phyloP scores from a whole-genome alignment of 2,888 invertebrate genomes.

The Molanna angustata region DNA sequence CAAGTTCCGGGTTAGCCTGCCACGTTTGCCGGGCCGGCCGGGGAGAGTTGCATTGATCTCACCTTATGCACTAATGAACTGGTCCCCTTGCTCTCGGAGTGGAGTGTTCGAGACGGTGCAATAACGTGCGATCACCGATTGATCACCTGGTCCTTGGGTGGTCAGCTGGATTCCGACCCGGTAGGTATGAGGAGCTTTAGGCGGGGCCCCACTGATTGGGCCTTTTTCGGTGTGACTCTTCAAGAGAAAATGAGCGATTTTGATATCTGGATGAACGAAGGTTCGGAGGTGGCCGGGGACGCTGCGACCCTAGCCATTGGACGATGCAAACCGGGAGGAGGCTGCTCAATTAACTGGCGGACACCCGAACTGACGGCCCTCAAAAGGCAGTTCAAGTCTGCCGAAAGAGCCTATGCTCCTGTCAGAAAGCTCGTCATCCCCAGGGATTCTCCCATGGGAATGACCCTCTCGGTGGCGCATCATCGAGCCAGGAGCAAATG shows the following conservation, averaged over 20 bases:
- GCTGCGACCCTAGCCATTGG: constrained; percentile 3
- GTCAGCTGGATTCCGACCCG: background rate
- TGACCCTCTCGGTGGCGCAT: background rate
- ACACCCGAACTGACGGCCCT: background rate
- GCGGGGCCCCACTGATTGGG: background rate
- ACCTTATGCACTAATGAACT: constrained; percentile 2
- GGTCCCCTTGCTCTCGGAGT: background rate
- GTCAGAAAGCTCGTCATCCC: background rate
- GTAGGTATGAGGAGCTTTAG: constrained; percentile 7
- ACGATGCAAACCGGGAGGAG: constrained; percentile 1
- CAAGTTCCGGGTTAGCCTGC: background rate
- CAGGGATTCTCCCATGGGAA: background rate
- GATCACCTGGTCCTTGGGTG: constrained; percentile 3
- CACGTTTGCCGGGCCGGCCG: constrained; percentile 1
- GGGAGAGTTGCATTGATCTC: constrained; percentile 9
- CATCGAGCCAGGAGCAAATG: background rate
- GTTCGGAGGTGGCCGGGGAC: background rate
- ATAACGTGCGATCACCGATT: constrained; percentile 2
- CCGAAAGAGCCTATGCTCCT: background rate
- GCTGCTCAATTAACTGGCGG: background rate
- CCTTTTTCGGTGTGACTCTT: background rate
- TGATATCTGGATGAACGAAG: background rate
- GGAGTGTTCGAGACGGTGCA: constrained; percentile 8
- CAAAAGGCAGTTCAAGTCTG: background rate
- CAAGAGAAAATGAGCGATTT: background rate